Percentiles rank a stretch among this genome's conserved stretches.
Conservation (phyloP, 2,113 vertebrate genomes). For the Microcebus jonahi region DNA sequence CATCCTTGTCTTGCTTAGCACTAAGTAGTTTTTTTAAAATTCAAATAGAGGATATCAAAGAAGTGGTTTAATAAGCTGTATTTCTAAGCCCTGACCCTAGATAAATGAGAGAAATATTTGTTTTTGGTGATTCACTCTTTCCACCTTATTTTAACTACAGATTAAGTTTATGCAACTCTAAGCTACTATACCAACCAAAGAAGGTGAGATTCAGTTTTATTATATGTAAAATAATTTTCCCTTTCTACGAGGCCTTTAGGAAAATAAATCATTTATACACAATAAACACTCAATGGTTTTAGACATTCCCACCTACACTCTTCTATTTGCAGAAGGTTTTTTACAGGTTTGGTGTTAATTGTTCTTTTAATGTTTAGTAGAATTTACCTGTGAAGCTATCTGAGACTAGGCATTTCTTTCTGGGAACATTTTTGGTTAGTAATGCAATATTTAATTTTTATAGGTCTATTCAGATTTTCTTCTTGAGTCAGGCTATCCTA, state of each 20-base stretch:
- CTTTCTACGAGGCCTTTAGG: not conserved
- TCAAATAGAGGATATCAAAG: not conserved
- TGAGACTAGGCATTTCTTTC: too few relatives aligned
- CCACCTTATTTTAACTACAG: not conserved
- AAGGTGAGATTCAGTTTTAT: not conserved
- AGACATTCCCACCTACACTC: too few relatives aligned
- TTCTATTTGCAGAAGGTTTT: too few relatives aligned
- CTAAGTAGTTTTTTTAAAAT: not conserved
- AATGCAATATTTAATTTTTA: too few relatives aligned
- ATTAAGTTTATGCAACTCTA: not conserved
- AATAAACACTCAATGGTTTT: too few relatives aligned
- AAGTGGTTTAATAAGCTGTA: not conserved
- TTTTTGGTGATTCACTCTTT: not conserved
- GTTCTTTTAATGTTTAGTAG: too few relatives aligned
- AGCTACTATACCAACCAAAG: not conserved
- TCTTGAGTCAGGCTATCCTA: not conserved
- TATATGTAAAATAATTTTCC: not conserved
- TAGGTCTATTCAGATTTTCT: too few relatives aligned
- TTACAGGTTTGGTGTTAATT: too few relatives aligned
- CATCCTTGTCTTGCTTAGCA: not conserved
- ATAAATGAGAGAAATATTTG: not conserved
- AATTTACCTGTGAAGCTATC: too few relatives aligned
- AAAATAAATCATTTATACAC: not conserved
- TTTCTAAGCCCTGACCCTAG: not conserved
- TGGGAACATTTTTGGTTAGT: too few relatives aligned